Percentiles rank a stretch among this genome's conserved stretches.
Evolutionary conservation across 2,113 vertebrate genomes (phyloP).

Genomic region (Phrynocephalus versicolor): DNA sequence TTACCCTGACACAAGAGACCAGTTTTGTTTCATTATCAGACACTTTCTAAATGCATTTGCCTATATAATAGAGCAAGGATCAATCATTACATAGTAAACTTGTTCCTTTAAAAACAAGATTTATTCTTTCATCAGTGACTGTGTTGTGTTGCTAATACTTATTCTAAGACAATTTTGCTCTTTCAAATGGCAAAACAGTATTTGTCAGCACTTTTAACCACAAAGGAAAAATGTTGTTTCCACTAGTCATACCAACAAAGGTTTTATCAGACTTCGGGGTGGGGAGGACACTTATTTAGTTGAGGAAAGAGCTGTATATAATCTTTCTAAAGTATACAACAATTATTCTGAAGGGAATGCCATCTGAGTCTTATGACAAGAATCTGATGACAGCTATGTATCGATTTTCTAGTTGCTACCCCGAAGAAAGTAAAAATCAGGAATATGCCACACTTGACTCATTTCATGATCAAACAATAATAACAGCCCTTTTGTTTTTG

Average conservation of each 20-base stretch:
- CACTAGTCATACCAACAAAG: neutral
- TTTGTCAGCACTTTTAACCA: neutral
- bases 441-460: neutral
- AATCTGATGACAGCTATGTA: slow-evolving; percentile 40
- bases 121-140: slow-evolving; percentile 5
- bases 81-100: slow-evolving; percentile 2
- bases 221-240: neutral
- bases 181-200: neutral
- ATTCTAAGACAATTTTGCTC: neutral
- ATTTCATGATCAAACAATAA: too few species aligned
- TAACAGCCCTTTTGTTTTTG: too few species aligned
- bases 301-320: neutral
- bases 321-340: neutral
- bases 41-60: neutral
- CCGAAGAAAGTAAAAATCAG: neutral
- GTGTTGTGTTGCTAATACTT: neutral
- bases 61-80: slow-evolving; percentile 10
- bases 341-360: slow-evolving; percentile 4
- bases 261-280: slow-evolving; percentile 15
- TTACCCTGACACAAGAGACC: neutral
- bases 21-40: slow-evolving; percentile 37
- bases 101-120: neutral
- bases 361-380: neutral
- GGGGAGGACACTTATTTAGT: too few species aligned
- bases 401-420: neutral